Percentiles rank a stretch among this genome's conserved stretches.
Evolutionary conservation across 2,797 vertebrate genomes (phyloP).

Genomic region (Agapornis canus): DNA sequence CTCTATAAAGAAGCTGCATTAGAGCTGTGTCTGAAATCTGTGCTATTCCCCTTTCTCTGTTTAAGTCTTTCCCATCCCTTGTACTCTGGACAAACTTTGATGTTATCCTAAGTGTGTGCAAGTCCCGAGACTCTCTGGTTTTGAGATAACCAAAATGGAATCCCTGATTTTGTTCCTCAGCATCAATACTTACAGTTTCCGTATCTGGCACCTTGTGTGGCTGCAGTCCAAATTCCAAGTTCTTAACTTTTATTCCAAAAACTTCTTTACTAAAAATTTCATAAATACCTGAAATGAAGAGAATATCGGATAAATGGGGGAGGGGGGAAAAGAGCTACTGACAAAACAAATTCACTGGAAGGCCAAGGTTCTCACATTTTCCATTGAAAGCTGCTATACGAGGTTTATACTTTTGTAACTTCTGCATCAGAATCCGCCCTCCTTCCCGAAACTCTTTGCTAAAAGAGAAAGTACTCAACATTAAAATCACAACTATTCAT

Average conservation of each 20-base stretch:
- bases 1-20: background rate
- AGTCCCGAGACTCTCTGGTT: background rate
- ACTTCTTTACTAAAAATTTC: conserved; percentile 99
- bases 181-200: conserved; percentile 87
- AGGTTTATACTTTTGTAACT: conserved; percentile 92
- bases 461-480: conserved; percentile 48
- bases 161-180: background rate
- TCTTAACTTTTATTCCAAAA: conserved; percentile 95
- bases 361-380: conserved; percentile 81
- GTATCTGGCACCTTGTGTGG: conserved; percentile 95
- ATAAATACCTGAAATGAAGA: conserved; percentile 89
- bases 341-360: background rate
- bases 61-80: background rate
- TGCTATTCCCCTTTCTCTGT: background rate
- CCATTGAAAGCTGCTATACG: conserved; percentile 99
- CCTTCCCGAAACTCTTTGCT: conserved; percentile 99
- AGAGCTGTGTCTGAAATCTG: background rate
- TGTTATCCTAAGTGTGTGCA: rapidly evolving
- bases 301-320: background rate
- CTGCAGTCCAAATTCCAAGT: conserved; percentile 94
- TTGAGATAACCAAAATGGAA: background rate
- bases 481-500: background rate
- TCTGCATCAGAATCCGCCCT: conserved; percentile 95
- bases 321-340: background rate
- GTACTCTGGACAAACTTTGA: background rate